phyloP scores from a whole-genome alignment of 1,140 invertebrate species.

The Drosophila sturtevanti region DNA sequence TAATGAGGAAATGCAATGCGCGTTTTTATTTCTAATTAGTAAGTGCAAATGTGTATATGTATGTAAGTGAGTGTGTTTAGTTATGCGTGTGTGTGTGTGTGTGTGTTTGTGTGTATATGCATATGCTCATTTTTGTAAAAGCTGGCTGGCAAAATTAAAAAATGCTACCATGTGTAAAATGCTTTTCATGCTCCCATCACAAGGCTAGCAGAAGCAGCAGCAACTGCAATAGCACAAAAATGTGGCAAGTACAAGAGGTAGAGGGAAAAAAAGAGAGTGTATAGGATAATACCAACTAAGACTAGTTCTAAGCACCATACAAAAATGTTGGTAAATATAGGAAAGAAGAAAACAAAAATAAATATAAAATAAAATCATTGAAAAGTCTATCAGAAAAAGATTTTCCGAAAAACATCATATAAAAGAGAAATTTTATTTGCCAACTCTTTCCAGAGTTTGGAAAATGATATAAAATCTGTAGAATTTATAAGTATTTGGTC shows the following conservation, averaged over 20 bases:
- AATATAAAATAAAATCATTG: not conserved
- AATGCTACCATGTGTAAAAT: conserved; percentile 82
- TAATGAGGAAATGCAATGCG: conserved; percentile 75
- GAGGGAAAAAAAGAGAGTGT: not conserved
- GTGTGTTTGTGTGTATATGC: conserved; percentile 18
- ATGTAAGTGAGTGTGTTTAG: not conserved
- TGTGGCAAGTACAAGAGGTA: not conserved
- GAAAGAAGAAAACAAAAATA: no score
- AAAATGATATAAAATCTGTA: not conserved
- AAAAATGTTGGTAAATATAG: not conserved
- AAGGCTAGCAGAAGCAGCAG: conserved; percentile 15
- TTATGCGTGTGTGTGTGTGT: conserved; percentile 26
- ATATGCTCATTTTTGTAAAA: conserved; percentile 71
- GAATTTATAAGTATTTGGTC: not conserved
- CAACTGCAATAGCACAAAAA: conserved; percentile 35
- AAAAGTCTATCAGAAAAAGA: not conserved
- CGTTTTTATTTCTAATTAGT: conserved; percentile 81
- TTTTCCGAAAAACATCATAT: not conserved
- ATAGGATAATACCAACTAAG: not conserved
- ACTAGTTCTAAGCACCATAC: not conserved
- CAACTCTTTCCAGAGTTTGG: not conserved
- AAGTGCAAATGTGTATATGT: conserved; percentile 50
- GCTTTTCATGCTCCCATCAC: conserved; percentile 74
- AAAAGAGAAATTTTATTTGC: not conserved
- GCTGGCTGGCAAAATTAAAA: conserved; percentile 80